phyloP scores from a whole-genome alignment of 1,140 invertebrate genomes.

The Drosophila sechellia region DNA sequence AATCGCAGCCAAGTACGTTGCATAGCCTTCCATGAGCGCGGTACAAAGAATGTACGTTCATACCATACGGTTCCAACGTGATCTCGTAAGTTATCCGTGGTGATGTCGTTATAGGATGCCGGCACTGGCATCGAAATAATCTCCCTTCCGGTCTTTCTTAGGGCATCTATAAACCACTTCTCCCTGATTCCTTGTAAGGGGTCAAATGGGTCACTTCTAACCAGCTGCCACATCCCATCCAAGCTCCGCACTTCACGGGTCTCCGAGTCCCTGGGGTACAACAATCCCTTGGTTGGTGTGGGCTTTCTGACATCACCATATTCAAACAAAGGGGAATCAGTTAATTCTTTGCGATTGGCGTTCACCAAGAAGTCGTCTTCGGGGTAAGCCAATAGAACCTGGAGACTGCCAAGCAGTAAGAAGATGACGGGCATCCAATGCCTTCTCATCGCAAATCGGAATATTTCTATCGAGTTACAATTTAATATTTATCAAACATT shows the following conservation, averaged over 20 bases:
- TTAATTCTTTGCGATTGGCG: neutral
- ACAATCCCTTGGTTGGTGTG: constrained; percentile 85
- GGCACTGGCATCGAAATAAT: constrained; percentile 95
- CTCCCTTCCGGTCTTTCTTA: constrained; percentile 22
- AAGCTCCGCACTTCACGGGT: constrained; percentile 90
- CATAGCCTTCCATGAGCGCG: constrained; percentile 88
- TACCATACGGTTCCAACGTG: constrained; percentile 98
- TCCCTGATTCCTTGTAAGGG: constrained; percentile 89
- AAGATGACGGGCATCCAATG: neutral
- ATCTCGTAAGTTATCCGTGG: constrained; percentile 92
- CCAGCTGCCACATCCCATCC: constrained; percentile 96
- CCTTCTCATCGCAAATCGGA: neutral
- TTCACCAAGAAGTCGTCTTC: neutral
- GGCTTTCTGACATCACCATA: constrained; percentile 35
- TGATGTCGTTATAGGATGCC: constrained; percentile 97
- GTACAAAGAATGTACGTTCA: constrained; percentile 91
- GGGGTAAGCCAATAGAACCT: neutral
- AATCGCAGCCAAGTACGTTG: constrained; percentile 93
- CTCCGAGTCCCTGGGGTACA: constrained; percentile 93
- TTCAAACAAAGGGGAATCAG: constrained; percentile 17
- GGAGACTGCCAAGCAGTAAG: neutral
- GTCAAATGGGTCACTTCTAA: constrained; percentile 87
- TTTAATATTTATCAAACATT: constrained; percentile 1
- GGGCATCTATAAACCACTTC: constrained; percentile 88
- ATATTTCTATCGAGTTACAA: neutral